Evolutionary conservation across 2,888 invertebrate genomes (phyloP), one percentile per base, ranked within the genome.

Genomic region (Callyntrura guangdongensis): DNA sequence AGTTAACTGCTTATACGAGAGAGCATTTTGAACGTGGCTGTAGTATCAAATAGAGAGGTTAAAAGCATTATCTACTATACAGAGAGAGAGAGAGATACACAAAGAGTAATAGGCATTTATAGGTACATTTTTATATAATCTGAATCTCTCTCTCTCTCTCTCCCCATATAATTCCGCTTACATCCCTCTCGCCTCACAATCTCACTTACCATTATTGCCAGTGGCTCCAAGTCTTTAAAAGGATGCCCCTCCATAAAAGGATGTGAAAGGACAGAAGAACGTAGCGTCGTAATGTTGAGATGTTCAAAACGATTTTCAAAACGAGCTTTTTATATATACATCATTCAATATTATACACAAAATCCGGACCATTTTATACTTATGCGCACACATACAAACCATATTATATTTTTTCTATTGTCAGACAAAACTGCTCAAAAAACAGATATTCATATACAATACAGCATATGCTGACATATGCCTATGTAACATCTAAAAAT

Each of bases 191-290:
- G 8, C 88, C 20, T 49, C 74, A 49, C 74, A 74, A 74, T 72
- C 49, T 74, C n/a, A n/a, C n/a, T n/a, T n/a, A 49, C 77, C 77
- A 89, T 89, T 89, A 89, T 89, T 89, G 89, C 89, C 89, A 89
- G 25, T 89, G 89, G 89, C 89, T 89, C 89, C 83, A 89, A 83
- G 74, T 89, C 89, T 89, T 89, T 89, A 89, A 89, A 89, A 89
- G 89, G 89, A 89, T 84, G 25, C 82, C 84, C 83, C 89, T 84
- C 89, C 89, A 84, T 84, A 89, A 83, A 89, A 84, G 89, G 89
- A 89, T 84, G 84, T 84, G 83, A 89, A 89, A 89, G 89, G 89
- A 83, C 89, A 89, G 59, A 47, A 49, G 86, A 79, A 59, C 79
- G 79, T 59, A 53, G n/a, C n/a, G 72, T n/a, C n/a, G n/a, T 67